Evolutionary conservation across 1,140 invertebrate genomes (phyloP).

Genomic region (Euglossa dilemma): DNA sequence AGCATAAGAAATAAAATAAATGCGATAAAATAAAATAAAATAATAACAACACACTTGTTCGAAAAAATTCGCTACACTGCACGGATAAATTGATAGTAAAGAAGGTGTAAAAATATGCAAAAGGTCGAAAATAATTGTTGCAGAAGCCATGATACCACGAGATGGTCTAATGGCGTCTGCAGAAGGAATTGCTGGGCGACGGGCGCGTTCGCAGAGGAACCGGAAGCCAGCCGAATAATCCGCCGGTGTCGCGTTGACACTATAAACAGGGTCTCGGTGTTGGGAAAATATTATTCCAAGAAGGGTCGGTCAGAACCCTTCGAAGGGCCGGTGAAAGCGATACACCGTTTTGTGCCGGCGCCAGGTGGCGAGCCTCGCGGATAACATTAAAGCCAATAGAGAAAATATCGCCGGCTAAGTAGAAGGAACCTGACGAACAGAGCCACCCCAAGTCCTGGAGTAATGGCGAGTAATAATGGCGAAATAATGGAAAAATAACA

Average conservation of each 20-base stretch:
- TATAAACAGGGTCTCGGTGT: constrained; percentile 68
- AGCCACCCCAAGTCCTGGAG: neutral
- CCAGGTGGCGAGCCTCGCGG: constrained; percentile 66
- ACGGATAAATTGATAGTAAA: no score
- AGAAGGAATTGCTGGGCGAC: neutral
- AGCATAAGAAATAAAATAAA: no score
- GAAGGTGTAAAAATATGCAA: no score
- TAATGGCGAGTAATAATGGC: constrained; percentile 46
- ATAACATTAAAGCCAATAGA: constrained; percentile 64
- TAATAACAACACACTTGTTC: no score
- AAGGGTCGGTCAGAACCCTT: constrained; percentile 40
- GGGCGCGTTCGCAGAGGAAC: neutral
- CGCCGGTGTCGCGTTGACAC: constrained; percentile 57
- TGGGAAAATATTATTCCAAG: constrained; percentile 72
- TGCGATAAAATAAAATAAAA: no score
- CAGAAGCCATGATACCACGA: neutral
- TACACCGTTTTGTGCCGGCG: constrained; percentile 58
- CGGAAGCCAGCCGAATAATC: constrained; percentile 54
- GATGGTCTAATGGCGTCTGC: neutral
- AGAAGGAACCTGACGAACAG: constrained; percentile 30
- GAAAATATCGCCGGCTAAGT: constrained; percentile 59
- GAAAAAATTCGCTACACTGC: no score
- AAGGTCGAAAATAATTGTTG: neutral
- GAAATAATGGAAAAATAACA: constrained; percentile 51
- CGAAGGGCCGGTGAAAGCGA: constrained; percentile 58